Base-by-base conservation (phyloP, 2,888 invertebrate species). In the Proisotoma minuta region DNA sequence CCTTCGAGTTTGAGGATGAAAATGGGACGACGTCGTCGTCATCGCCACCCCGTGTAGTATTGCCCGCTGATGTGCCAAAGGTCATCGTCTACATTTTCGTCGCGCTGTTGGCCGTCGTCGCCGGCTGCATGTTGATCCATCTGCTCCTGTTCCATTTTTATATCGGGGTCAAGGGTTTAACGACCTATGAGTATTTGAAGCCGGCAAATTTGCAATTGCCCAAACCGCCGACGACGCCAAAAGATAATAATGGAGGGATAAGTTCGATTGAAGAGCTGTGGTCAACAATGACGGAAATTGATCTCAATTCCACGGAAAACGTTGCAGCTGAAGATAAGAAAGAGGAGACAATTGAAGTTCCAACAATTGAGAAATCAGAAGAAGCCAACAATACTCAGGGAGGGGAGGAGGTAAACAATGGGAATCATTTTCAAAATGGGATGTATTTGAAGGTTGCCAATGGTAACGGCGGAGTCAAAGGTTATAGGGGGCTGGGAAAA, bases 101-200 rank as follows among this genome's bases (percentile, higher is more conserved):
- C 53, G 87, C 87, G 24, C 77, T 86, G 23, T 79, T 88, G 62
- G 87, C 89, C n/a, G 83, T 88, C 23, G 83, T 87, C 15, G 86
- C 89, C 3, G 85, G 87, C 1, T 86, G 87, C 27, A 82, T 92
- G 53, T 82, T 93, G 61, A 79, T 90, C 66, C 92, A 93, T 78
- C 81, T 93, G 57, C 89, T 88, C 77, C 88, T 89, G 79, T 93
- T 93, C 78, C 92, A 93, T 78, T 84, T 89, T 63, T 92, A 92
- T 78, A 90, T 93, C 76, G 87, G 87, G 2, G 84, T 87, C 72
- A 79, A 91, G 74, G 92, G 91, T 1, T 81, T 92, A 49, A 91
- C 93, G 22, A 94, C 93, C 0, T 94, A 92, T 79, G 93, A 93
- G 76, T 93, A 92, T 78, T 89, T 93, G 59, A 79, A 84, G 29